These are phyloP conservation scores for Prochilodus magdalenae DNA, from an alignment of 2,113 vertebrate species.

Conservation along the genomic window DNA sequence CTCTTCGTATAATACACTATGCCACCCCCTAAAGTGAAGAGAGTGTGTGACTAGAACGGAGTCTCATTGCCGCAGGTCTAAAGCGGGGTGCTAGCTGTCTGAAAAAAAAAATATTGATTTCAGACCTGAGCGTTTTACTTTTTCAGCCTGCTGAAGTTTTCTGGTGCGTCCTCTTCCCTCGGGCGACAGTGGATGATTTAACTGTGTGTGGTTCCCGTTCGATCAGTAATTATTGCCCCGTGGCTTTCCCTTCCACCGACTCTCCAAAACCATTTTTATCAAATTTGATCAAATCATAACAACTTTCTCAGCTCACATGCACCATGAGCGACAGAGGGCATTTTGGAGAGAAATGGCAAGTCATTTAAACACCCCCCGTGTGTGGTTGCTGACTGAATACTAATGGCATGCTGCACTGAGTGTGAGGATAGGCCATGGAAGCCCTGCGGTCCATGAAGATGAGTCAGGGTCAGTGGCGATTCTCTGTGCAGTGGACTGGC, in stretches of 20 bases:
- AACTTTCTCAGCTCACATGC: conserved; percentile 21
- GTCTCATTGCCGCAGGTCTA: conserved; percentile 11
- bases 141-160: conserved; percentile 24
- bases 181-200: conserved; percentile 38
- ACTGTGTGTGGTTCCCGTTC: conserved; percentile 18
- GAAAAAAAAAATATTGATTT: conserved; percentile 22
- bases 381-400: conserved; percentile 5
- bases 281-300: conserved; percentile 40
- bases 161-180: conserved; percentile 12
- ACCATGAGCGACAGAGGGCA: conserved; percentile 18
- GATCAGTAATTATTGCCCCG: conserved; percentile 35
- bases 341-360: conserved; percentile 12
- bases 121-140: conserved; percentile 10
- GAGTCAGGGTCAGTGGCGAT: conserved; percentile 2
- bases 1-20: neutral
- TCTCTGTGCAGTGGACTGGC: neutral
- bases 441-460: neutral
- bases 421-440: conserved; percentile 3
- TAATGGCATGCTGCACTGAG: conserved; percentile 5
- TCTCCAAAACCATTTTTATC: conserved; percentile 37
- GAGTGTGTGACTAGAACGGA: neutral
- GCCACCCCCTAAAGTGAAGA: neutral
- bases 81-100: neutral
- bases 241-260: conserved; percentile 25
- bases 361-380: conserved; percentile 14